A percentile compares a stretch with the other conserved stretches of the same genome.
Conservation (phyloP, 2,797 vertebrate genomes). For the Forpus xanthops region DNA sequence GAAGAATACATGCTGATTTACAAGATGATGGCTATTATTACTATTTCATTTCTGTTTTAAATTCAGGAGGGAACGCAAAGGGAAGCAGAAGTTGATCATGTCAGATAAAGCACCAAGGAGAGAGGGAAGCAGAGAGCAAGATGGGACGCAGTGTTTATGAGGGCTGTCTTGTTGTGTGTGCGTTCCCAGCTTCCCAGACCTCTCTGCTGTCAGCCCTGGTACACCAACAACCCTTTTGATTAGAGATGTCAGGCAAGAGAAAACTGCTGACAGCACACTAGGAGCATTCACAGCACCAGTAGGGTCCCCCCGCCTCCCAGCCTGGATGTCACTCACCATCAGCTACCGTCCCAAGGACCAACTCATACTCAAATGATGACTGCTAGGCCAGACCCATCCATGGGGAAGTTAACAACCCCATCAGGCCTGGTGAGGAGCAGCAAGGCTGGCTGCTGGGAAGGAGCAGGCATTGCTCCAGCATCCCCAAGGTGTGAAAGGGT, state of each 20-base stretch:
- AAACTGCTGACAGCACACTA: not conserved
- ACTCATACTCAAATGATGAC: slow-evolving; percentile 76
- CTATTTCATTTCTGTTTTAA: not conserved
- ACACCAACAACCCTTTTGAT: not conserved
- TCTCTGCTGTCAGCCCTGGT: not conserved
- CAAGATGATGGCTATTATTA: not conserved
- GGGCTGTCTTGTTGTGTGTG: not conserved
- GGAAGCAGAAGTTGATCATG: accelerated
- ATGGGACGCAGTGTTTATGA: not conserved
- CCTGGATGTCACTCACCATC: slow-evolving; percentile 65
- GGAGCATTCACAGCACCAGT: not conserved
- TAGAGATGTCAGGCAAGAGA: not conserved
- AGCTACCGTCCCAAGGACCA: slow-evolving; percentile 75
- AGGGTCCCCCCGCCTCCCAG: not conserved
- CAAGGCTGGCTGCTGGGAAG: not conserved
- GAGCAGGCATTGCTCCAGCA: accelerated
- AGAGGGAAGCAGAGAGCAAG: not conserved
- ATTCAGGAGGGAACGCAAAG: not conserved
- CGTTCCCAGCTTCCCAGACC: not conserved
- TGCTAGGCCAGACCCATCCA: slow-evolving; percentile 72
- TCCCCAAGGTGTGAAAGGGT: accelerated
- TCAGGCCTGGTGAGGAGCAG: not conserved
- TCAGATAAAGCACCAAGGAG: not conserved
- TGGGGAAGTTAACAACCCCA: not conserved
- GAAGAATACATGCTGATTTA: not conserved